Evolutionary conservation across 2,113 vertebrate species (phyloP).

Genomic region (Chionis minor): DNA sequence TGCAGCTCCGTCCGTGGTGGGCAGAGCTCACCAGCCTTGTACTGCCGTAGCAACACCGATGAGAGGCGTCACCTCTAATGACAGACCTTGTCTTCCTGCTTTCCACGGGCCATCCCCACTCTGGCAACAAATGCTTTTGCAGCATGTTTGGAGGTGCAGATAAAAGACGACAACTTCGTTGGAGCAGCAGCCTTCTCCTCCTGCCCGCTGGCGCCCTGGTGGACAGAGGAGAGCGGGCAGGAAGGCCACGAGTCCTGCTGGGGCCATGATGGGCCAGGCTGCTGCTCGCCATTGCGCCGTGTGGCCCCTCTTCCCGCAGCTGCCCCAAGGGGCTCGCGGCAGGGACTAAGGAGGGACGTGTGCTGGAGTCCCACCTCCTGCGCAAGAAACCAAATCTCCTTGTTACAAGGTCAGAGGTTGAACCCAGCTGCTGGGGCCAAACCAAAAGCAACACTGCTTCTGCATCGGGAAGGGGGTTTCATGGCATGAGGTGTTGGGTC

Average conservation of each 20-base stretch:
- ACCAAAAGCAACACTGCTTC: neutral
- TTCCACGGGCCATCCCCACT: neutral
- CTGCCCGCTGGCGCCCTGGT: neutral
- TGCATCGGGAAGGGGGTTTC: neutral
- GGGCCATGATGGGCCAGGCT: neutral
- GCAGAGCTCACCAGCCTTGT: neutral
- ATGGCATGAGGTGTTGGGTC: neutral
- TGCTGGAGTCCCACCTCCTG: neutral
- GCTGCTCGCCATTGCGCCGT: neutral
- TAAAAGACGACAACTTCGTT: accelerated
- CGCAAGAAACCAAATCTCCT: neutral
- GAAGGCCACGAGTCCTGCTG: neutral
- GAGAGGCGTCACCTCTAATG: neutral
- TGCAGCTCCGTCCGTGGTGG: neutral
- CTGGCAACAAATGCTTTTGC: accelerated
- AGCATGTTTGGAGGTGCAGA: accelerated
- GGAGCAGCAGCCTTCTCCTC: neutral
- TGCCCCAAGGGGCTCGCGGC: neutral
- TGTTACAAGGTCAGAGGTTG: accelerated
- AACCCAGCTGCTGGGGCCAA: neutral
- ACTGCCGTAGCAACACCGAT: neutral
- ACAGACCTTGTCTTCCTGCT: accelerated
- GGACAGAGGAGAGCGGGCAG: neutral
- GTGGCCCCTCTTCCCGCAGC: neutral
- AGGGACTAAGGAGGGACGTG: accelerated